A percentile compares a stretch with the other conserved stretches of the same genome.
Conservation (phyloP, 2,113 vertebrate species). For the Mustelus asterias region DNA sequence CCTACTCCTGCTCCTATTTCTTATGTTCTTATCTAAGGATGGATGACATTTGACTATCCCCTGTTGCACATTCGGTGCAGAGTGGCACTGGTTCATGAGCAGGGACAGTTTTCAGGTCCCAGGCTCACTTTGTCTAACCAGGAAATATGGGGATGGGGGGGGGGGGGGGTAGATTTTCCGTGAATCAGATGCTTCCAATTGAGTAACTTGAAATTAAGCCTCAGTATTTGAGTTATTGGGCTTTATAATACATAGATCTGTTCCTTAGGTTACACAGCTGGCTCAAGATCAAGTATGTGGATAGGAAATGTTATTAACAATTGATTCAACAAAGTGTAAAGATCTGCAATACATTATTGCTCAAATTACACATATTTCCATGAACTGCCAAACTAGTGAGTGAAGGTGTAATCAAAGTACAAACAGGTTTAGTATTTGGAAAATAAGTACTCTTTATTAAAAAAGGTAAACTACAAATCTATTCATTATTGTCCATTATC, state of each 20-base stretch:
- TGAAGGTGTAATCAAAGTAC: neutral
- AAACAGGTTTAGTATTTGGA: neutral
- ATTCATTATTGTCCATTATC: neutral
- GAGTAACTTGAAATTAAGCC: too few species aligned
- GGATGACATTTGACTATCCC: neutral
- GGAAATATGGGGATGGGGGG: too few species aligned
- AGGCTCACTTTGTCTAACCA: neutral
- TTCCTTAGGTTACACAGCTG: neutral
- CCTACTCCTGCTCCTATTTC: too few species aligned
- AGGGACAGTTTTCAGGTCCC: neutral
- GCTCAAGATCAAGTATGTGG: neutral
- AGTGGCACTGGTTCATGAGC: neutral
- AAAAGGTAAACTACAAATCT: neutral
- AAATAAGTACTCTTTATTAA: neutral
- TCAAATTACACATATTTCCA: neutral
- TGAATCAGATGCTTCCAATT: too few species aligned
- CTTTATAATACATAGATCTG: neutral
- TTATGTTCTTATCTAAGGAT: too few species aligned
- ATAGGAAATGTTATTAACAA: neutral
- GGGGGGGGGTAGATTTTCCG: too few species aligned
- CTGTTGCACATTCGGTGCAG: neutral
- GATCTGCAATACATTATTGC: neutral
- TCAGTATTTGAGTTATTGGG: too few species aligned
- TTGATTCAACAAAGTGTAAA: neutral
- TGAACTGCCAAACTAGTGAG: neutral